These are phyloP conservation scores for Sanderia malayensis DNA, from an alignment of 30 jellyfish, hydroid and myxozoan genomes.

Conservation along the genomic window DNA sequence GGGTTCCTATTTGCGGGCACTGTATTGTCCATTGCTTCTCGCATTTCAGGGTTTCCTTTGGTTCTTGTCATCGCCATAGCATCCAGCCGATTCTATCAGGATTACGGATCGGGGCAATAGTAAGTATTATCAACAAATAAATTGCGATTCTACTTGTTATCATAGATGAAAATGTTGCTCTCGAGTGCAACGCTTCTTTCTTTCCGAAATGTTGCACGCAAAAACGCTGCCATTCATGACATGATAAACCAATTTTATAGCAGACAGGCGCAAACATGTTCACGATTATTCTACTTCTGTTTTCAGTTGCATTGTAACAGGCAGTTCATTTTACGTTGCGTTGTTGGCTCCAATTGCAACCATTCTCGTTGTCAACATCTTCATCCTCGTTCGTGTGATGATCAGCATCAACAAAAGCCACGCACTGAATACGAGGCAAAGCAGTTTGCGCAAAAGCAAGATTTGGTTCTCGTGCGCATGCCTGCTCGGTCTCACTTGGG, in stretches of 20 bases:
- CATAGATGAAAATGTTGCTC: neutral
- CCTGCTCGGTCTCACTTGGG: slow-evolving; percentile 71
- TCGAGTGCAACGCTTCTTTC: neutral
- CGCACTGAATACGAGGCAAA: neutral
- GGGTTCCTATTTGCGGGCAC: neutral
- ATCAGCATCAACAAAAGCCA: neutral
- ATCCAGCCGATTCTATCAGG: neutral
- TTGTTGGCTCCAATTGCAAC: neutral
- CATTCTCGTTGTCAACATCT: neutral
- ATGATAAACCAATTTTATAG: neutral
- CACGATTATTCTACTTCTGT: neutral
- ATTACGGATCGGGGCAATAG: neutral
- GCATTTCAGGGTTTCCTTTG: neutral
- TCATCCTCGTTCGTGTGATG: neutral
- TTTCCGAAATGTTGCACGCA: neutral
- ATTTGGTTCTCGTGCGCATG: slow-evolving; percentile 19
- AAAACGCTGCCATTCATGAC: neutral
- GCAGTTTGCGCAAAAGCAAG: neutral
- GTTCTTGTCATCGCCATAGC: neutral
- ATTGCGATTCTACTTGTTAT: neutral
- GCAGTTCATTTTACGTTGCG: neutral
- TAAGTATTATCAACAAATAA: neutral
- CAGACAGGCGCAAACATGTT: neutral
- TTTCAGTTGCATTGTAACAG: neutral
- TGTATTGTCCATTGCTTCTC: too few relatives aligned